Percentiles rank a stretch among this genome's conserved stretches.
Conservation (phyloP, 2,113 vertebrate species). For the Hirundichthys speculiger region DNA sequence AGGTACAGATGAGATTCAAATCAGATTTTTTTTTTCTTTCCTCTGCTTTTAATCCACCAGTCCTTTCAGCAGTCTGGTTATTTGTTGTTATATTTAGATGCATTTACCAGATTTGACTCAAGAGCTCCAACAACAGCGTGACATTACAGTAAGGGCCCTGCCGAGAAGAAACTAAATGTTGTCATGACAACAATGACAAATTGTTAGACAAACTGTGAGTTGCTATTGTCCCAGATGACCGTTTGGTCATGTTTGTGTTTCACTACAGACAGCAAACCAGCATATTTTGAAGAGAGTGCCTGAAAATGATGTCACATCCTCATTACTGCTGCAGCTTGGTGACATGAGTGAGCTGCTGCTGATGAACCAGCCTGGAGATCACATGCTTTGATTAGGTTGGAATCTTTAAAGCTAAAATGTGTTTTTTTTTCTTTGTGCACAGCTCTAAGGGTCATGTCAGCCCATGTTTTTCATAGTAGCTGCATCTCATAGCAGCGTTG, state of each 20-base stretch:
- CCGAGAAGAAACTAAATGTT: background rate
- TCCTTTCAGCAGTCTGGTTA: conserved; percentile 14
- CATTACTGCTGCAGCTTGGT: background rate
- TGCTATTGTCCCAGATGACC: conserved; percentile 18
- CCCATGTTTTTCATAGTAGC: background rate
- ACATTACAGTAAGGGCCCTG: too few species aligned
- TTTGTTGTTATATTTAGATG: conserved; percentile 5
- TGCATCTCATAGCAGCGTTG: background rate
- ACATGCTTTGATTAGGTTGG: background rate
- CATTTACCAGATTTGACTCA: conserved; percentile 6
- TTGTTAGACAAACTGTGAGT: background rate
- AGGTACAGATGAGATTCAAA: conserved; percentile 37
- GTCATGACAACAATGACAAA: conserved; percentile 1
- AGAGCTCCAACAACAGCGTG: background rate
- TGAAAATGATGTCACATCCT: background rate
- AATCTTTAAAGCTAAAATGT: background rate
- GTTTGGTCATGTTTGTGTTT: conserved; percentile 6
- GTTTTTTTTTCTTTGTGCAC: background rate
- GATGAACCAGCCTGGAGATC: background rate
- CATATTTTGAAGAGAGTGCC: background rate
- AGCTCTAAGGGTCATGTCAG: background rate
- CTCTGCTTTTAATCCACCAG: background rate
- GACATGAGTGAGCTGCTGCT: background rate
- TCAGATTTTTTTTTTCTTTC: conserved; percentile 3
- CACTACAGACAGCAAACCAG: background rate